Evolutionary conservation across 2,797 vertebrate species (phyloP), one percentile per base, ranked within the genome.

Genomic region (Hippopotamyrus pictus): DNA sequence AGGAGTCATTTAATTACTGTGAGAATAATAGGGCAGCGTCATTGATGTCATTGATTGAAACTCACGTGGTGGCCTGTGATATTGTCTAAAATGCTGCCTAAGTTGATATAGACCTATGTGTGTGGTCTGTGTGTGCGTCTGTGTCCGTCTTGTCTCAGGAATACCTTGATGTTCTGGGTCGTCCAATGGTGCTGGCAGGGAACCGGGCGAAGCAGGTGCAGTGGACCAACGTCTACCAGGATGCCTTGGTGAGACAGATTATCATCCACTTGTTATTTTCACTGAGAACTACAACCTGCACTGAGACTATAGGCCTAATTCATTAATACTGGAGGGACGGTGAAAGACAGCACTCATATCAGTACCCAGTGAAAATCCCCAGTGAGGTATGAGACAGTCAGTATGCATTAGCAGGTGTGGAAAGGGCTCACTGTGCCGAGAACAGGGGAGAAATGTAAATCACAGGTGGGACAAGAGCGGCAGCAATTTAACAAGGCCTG

Each of bases 151-250:
- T 22, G 17, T 88, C 69, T 88, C 95, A 99, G 99, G 98, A 99
- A 92, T 99, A 99, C 93, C 95, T 99, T 91, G 98, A 99, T 69
- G 99, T 99, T 62, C 92, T 99, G 92, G 98, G 99, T 88, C 97
- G 99, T 79, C 99, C 99, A 59, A 99, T 99, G 98, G 99, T 97
- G 89, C 94, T 99, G 91, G 98, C 99, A 0, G 98, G 98, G 88
- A 94, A 96, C 89, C 96, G 93, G 91, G 98, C 98, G 91, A 99
- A 99, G 93, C 97, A 99, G 93, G 98, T 99, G 92, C 98, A 97
- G 91, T 99, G 99, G 99, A 99, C 99, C 33, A 99, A 99, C 0
- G 98, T 99, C 89, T 99, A 99, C 92, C 98, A 99, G 94, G 99
- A 99, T 82, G 98, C 98, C 4, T 95, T 99, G 97, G 98, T 99